Base-by-base conservation (phyloP, 2,888 invertebrate genomes). In the Morpho helenor region DNA sequence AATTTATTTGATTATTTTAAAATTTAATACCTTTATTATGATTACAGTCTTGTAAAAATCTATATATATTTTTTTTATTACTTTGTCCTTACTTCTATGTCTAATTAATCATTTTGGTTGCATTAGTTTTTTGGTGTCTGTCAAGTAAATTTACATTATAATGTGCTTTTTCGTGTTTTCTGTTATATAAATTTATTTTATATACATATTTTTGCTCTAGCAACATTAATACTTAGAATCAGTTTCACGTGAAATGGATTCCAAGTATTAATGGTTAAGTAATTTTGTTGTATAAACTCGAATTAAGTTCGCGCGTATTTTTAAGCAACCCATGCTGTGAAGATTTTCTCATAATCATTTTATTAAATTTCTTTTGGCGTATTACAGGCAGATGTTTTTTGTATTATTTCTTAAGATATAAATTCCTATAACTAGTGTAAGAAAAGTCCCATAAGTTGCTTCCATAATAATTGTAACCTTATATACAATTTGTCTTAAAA, bases 401-500 rank as follows among this genome's bases (percentile, higher is more conserved):
- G 61, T 75, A 73, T 58, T 61, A 46, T 61, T 45, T 56, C 57
- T 59, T 70, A 69, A 72, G 66, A 73, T 55, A 52, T 56, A 56
- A 58, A 65, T 64, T 65, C 63, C 60, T 66, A 61, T 59, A 56
- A 64, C 49, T 63, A 64, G 58, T 47, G 39, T 68, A 68, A 70
- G 68, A 58, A 54, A 57, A 76, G 84, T 84, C 84, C 86, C 85
- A 81, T 84, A 75, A 70, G 74, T 82, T 82, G 88, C 88, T 89
- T 89, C 88, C 88, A 87, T 78, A 66, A 72, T 76, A 75, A 80
- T 77, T 82, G 76, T 86, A 86, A 84, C 80, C 80, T 77, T 82
- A 78, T 84, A 84, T 68, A 70, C 83, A 79, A 69, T 73, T 79
- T 80, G 77, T 80, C 77, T 73, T 82, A 56, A 59, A 74, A 82